phyloP scores from a whole-genome alignment of 2,797 vertebrate species.

The Coilia nasus region DNA sequence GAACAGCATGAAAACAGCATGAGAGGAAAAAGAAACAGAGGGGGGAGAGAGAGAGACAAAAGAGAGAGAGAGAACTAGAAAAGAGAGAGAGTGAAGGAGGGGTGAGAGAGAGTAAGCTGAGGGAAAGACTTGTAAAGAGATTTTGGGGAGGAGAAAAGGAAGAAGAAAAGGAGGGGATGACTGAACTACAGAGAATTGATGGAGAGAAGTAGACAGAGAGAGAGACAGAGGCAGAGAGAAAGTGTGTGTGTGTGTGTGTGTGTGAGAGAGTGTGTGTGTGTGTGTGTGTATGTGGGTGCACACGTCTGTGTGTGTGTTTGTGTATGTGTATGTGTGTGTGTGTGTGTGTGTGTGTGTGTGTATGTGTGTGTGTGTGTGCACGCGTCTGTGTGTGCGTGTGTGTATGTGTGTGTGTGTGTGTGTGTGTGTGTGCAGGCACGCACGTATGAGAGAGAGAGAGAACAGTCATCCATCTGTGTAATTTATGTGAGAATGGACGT shows the following conservation, averaged over 20 bases:
- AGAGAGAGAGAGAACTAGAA: not conserved
- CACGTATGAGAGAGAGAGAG: constrained; percentile 41
- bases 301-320: not conserved
- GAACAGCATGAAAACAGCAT: not conserved
- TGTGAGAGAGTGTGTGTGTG: not conserved
- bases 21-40: not conserved
- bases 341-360: too few species aligned
- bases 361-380: too few species aligned
- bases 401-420: too few species aligned
- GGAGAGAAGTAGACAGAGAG: not conserved
- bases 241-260: too few species aligned
- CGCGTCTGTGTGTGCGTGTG: too few species aligned
- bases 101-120: not conserved
- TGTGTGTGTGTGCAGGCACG: too few species aligned
- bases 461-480: constrained; percentile 52
- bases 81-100: not conserved
- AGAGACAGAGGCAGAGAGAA: not conserved
- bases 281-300: not conserved
- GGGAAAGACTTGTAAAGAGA: not conserved
- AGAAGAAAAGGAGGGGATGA: not conserved
- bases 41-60: not conserved
- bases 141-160: not conserved
- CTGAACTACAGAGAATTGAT: not conserved
- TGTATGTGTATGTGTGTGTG: too few species aligned
- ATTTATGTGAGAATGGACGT: constrained; percentile 57